These are phyloP conservation scores for Mesorhabditis belari DNA, from an alignment of 2,888 invertebrate genomes.

Conservation along the genomic window DNA sequence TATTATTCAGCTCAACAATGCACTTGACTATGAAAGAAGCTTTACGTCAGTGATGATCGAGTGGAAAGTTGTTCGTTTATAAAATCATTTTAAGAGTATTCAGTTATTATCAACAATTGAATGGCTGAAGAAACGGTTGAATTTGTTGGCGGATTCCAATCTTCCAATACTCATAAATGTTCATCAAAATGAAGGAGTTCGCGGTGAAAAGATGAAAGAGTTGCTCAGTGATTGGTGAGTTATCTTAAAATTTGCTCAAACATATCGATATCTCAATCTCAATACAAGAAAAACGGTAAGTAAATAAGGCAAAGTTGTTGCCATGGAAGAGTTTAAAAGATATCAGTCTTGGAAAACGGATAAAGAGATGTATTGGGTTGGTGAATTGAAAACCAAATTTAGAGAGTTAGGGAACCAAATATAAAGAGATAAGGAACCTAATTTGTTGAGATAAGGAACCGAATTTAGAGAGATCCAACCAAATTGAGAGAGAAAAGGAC, in stretches of 20 bases:
- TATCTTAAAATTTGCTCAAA: not conserved
- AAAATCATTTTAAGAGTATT: constrained; percentile 1
- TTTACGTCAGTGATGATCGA: constrained; percentile 18
- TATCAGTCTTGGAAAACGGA: too few species aligned
- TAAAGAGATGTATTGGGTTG: too few species aligned
- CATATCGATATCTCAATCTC: too few species aligned
- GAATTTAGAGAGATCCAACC: too few species aligned
- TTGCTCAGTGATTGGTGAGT: constrained; percentile 13
- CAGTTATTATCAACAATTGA: constrained; percentile 1
- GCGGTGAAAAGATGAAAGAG: constrained; percentile 14
- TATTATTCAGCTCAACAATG: constrained; percentile 49
- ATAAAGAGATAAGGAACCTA: too few species aligned
- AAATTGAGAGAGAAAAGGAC: too few species aligned
- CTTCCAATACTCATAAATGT: constrained; percentile 34
- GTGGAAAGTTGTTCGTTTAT: constrained; percentile 10
- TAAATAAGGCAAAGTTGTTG: too few species aligned
- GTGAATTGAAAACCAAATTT: too few species aligned
- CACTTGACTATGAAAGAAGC: constrained; percentile 39
- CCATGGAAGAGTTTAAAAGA: too few species aligned
- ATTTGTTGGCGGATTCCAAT: constrained; percentile 12
- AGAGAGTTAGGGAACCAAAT: too few species aligned
- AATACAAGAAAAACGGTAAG: too few species aligned
- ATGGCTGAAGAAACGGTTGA: not conserved
- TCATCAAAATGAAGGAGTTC: constrained; percentile 23
- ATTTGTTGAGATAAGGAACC: too few species aligned